Evolutionary conservation across 2,888 invertebrate genomes (phyloP).

Genomic region (Apamea sordens): DNA sequence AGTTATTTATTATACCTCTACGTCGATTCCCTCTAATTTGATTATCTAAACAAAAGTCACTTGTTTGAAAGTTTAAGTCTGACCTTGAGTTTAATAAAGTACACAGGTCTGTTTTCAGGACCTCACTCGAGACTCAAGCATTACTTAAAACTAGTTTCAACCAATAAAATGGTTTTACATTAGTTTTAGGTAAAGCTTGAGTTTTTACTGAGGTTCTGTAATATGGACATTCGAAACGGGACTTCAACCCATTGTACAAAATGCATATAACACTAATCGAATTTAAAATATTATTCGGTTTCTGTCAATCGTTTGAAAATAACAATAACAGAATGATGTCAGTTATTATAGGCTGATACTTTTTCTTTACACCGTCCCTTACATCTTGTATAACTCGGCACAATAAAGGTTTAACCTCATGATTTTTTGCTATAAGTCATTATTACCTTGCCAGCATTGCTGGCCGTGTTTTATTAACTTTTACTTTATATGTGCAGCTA

Average conservation of each 20-base stretch:
- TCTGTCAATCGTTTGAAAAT: background rate
- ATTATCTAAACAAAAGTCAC: background rate
- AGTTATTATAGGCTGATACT: background rate
- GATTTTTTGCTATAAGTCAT: conserved; percentile 35
- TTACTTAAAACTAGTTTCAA: conserved; percentile 4
- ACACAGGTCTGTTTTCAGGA: background rate
- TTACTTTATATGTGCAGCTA: conserved; percentile 94
- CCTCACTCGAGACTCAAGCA: background rate
- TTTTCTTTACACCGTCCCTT: conserved; percentile 26
- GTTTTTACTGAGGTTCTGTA: background rate
- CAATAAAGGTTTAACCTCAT: conserved; percentile 5
- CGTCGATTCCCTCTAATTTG: background rate
- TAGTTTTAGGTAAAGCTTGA: background rate
- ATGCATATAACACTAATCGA: background rate
- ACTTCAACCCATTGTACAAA: background rate
- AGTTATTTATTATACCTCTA: background rate
- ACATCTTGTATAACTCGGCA: conserved; percentile 1
- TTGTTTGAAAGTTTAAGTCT: background rate
- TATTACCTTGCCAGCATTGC: conserved; percentile 76
- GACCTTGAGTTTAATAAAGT: background rate
- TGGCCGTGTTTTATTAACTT: conserved; percentile 84
- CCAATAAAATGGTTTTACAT: background rate
- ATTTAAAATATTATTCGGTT: background rate
- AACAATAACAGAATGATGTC: background rate
- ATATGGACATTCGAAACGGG: background rate